phyloP scores from a whole-genome alignment of 2,113 vertebrate species.

The Apistogramma diplotaenia region DNA sequence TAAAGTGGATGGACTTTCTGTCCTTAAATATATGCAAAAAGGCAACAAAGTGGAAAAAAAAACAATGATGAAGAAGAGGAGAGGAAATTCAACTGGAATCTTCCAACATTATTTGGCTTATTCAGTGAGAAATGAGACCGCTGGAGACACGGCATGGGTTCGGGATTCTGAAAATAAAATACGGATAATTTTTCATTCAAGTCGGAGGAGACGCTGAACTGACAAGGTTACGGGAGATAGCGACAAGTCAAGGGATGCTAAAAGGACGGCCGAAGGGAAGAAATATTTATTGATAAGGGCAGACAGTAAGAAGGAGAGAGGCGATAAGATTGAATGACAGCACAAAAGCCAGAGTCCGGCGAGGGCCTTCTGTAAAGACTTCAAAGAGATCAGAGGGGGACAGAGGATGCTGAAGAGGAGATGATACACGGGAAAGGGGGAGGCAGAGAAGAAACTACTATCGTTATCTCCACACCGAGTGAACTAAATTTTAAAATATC shows the following conservation, averaged over 20 bases:
- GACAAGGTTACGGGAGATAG: background rate
- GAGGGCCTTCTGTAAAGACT: conserved; percentile 10
- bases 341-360: background rate
- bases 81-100: background rate
- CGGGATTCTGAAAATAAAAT: conserved; percentile 13
- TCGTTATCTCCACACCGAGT: background rate
- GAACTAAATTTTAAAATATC: background rate
- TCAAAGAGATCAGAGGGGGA: conserved; percentile 19
- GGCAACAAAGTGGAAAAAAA: background rate
- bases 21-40: background rate
- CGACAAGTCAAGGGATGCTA: conserved; percentile 23
- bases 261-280: conserved; percentile 6
- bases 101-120: background rate
- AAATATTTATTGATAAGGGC: conserved; percentile 38
- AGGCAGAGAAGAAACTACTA: background rate
- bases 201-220: background rate
- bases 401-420: background rate
- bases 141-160: background rate
- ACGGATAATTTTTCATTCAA: conserved; percentile 12
- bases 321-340: conserved; percentile 26
- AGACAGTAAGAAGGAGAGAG: background rate
- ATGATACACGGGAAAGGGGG: background rate
- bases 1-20: background rate
- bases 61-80: background rate
- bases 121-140: background rate